A percentile compares a stretch with the other conserved stretches of the same genome.
Conservation (phyloP, 92 coral and sea anemone genomes). For the Phymanthus crucifer region DNA sequence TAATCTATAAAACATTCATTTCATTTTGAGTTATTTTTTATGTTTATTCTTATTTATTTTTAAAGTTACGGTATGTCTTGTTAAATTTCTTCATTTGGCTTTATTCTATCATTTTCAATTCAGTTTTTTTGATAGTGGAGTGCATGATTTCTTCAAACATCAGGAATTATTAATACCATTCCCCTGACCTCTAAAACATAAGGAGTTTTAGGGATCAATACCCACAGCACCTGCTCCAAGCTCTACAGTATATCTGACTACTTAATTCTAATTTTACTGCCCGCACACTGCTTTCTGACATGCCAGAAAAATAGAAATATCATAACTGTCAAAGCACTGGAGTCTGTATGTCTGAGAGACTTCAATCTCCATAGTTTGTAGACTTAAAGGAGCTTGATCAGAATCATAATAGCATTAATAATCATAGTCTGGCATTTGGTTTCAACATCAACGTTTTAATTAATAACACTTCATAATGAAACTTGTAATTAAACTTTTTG, state of each 20-base stretch:
- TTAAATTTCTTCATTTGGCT: too few species aligned
- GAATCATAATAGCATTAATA: constrained; percentile 1
- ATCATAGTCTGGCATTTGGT: neutral
- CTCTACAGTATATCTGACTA: neutral
- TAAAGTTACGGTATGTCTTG: too few species aligned
- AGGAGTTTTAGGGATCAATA: neutral
- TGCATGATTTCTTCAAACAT: too few species aligned
- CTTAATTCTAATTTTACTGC: neutral
- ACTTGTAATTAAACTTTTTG: neutral
- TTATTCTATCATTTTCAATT: too few species aligned
- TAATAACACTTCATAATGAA: neutral
- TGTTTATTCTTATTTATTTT: too few species aligned
- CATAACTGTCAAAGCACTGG: neutral
- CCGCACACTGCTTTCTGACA: neutral
- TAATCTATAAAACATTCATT: too few species aligned
- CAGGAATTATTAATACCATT: too few species aligned
- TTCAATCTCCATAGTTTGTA: neutral
- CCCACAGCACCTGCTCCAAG: neutral
- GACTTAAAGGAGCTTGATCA: neutral
- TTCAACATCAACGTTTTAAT: neutral
- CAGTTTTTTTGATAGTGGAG: too few species aligned
- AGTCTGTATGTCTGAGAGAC: neutral
- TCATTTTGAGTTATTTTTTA: too few species aligned
- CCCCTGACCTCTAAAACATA: too few species aligned
- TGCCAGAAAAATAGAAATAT: neutral